Percentiles rank a stretch among this genome's conserved stretches.
Evolutionary conservation across 2,797 vertebrate species (phyloP).

Genomic region (Caiman crocodilus): DNA sequence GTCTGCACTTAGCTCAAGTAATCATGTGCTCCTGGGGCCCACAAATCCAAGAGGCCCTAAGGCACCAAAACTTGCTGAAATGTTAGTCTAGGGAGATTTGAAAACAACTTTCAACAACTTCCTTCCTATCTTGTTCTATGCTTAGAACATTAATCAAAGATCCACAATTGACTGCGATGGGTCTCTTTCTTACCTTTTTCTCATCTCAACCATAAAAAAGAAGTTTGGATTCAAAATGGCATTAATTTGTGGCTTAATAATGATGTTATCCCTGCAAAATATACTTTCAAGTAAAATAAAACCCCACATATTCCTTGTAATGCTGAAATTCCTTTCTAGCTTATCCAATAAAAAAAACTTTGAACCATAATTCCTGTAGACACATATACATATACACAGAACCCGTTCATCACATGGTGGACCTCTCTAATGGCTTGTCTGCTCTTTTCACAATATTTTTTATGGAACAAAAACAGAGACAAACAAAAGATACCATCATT

Average conservation of each 20-base stretch:
- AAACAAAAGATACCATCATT: neutral
- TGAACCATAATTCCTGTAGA: neutral
- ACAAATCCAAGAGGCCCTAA: neutral
- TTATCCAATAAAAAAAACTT: neutral
- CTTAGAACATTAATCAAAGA: neutral
- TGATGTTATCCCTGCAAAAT: neutral
- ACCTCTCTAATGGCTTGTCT: neutral
- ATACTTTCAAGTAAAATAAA: constrained; percentile 11
- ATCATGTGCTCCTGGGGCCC: too few relatives aligned
- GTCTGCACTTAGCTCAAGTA: too few relatives aligned
- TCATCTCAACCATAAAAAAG: too few relatives aligned
- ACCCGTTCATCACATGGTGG: rapidly evolving
- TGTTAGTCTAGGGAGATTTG: neutral
- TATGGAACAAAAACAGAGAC: rapidly evolving
- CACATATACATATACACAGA: rapidly evolving
- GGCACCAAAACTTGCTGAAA: neutral
- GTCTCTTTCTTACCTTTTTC: too few relatives aligned
- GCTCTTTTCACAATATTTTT: neutral
- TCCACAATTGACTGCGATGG: neutral
- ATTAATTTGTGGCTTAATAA: neutral
- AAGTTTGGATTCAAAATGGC: neutral
- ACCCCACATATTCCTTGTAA: neutral
- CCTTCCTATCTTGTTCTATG: neutral
- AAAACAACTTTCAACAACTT: neutral
- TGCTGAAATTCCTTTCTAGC: neutral